Evolutionary conservation across 2,113 vertebrate genomes (phyloP).

Genomic region (Lichenostomus cassidix): DNA sequence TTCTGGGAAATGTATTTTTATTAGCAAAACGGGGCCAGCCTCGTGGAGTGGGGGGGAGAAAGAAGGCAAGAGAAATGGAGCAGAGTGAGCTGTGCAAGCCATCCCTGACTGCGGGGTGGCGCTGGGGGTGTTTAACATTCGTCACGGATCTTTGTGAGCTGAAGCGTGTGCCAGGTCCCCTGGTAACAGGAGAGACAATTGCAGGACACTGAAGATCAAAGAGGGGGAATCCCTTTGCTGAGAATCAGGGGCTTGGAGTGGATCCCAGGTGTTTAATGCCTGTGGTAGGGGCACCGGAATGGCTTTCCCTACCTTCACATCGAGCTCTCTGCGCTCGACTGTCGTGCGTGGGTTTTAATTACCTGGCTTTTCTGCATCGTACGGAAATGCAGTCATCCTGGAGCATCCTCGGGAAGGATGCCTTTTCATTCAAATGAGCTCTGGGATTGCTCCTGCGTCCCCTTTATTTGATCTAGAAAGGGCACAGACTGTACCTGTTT

Average conservation of each 20-base stretch:
- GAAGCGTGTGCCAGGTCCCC: conserved; percentile 54
- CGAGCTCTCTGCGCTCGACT: not conserved
- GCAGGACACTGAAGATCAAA: conserved; percentile 64
- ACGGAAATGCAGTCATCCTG: not conserved
- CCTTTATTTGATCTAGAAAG: conserved; percentile 55
- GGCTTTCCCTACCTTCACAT: not conserved
- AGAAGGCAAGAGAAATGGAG: conserved; percentile 37
- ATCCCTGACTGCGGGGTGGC: conserved; percentile 17
- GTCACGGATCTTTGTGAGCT: conserved; percentile 47
- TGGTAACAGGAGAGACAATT: conserved; percentile 49
- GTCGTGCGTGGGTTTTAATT: conserved; percentile 31
- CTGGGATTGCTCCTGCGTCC: conserved; percentile 35
- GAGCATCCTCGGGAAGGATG: conserved; percentile 12
- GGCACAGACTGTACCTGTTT: conserved; percentile 37
- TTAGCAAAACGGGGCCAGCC: conserved; percentile 37
- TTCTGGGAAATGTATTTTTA: conserved; percentile 56
- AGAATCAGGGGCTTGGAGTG: conserved; percentile 5
- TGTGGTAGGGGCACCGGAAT: not conserved
- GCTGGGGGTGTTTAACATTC: conserved; percentile 43
- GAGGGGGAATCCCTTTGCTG: conserved; percentile 60
- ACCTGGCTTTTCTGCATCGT: conserved; percentile 1
- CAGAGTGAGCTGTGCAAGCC: conserved; percentile 47
- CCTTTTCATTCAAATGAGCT: conserved; percentile 51
- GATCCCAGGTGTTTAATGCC: conserved; percentile 31
- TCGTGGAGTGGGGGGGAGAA: not conserved